phyloP scores from a whole-genome alignment of 2,113 vertebrate species.

The Ctenomys sociabilis region DNA sequence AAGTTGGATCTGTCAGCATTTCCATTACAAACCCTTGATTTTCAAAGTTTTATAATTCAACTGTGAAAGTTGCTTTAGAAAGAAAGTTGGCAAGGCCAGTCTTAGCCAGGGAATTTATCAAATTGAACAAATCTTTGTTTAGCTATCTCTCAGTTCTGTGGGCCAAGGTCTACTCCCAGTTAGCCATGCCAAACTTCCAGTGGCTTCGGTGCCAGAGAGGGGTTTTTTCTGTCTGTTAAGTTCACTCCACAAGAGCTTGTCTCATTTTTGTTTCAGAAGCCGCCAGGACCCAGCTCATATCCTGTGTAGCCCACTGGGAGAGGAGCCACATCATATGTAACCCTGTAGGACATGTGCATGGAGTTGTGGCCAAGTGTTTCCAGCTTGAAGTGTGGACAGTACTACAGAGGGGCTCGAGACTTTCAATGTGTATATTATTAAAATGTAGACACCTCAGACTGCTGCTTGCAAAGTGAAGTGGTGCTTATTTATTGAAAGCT shows the following conservation, averaged over 20 bases:
- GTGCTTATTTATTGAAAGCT: constrained; percentile 29
- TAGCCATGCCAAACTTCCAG: constrained; percentile 74
- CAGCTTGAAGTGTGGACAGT: constrained; percentile 64
- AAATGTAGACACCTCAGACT: constrained; percentile 43
- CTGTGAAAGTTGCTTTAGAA: constrained; percentile 82
- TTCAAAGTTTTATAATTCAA: constrained; percentile 79
- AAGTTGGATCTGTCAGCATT: constrained; percentile 80
- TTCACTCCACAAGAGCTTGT: constrained; percentile 71
- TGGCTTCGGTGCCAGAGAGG: constrained; percentile 70
- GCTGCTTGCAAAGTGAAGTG: constrained; percentile 35
- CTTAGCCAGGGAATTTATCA: constrained; percentile 80
- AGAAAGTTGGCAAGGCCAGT: constrained; percentile 71
- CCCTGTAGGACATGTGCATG: constrained; percentile 64
- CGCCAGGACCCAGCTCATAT: constrained; percentile 79
- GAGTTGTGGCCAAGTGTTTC: constrained; percentile 62
- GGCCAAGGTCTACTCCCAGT: constrained; percentile 75
- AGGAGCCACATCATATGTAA: constrained; percentile 75
- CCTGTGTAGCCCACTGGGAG: constrained; percentile 79
- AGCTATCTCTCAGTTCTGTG: constrained; percentile 76
- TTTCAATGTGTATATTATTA: constrained; percentile 43
- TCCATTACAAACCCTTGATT: constrained; percentile 82
- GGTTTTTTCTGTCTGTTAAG: constrained; percentile 68
- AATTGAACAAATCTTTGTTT: constrained; percentile 81
- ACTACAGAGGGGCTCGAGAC: constrained; percentile 45
- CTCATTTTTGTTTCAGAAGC: constrained; percentile 76